Evolutionary conservation across 2,888 invertebrate genomes (phyloP), one percentile per base, ranked within the genome.

Genomic region (Ametastegia equiseti): DNA sequence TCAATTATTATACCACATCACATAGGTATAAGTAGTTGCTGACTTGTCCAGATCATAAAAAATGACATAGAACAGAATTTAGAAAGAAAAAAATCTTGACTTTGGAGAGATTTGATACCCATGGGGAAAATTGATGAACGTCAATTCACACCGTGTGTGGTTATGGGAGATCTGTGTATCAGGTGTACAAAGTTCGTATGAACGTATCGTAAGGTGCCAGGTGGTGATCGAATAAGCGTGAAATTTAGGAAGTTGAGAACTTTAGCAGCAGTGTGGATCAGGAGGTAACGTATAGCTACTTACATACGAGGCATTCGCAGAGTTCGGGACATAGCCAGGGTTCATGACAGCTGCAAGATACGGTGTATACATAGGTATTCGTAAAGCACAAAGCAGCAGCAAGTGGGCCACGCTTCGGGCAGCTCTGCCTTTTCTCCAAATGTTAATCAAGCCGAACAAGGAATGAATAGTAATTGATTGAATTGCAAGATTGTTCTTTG

Each of bases 341-440:
- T 81, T 78, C 39, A 71, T n/a, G 90, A 90, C 91, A 91, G 91
- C 91, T 91, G 91, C 89, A 85, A 88, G 85, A 86, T 88, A 85
- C 78, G 86, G 83, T n/a, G n/a, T n/a, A n/a, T n/a, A n/a, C n/a
- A n/a, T n/a, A n/a, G n/a, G n/a, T 85, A 87, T 85, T 84, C 82
- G 86, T 88, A 87, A 84, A 84, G 86, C 84, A 86, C 85, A 85
- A 84, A 86, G 89, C n/a, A n/a, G n/a, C n/a, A n/a, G n/a, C 89
- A 89, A 89, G 89, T 89, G 89, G 88, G 84, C 86, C 86, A 83
- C 86, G 81, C 86, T 84, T 69, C 69, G 45, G 77, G 67, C 80
- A 54, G 42, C 54, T 60, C 81, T 54, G 80, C 83, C 75, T 69
- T 50, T 73, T 73, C 36, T 73, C 33, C 2, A 47, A 50, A n/a